Evolutionary conservation across 2,888 invertebrate species (phyloP), one percentile per base, ranked within the genome.

Genomic region (Melitaea athalia): DNA sequence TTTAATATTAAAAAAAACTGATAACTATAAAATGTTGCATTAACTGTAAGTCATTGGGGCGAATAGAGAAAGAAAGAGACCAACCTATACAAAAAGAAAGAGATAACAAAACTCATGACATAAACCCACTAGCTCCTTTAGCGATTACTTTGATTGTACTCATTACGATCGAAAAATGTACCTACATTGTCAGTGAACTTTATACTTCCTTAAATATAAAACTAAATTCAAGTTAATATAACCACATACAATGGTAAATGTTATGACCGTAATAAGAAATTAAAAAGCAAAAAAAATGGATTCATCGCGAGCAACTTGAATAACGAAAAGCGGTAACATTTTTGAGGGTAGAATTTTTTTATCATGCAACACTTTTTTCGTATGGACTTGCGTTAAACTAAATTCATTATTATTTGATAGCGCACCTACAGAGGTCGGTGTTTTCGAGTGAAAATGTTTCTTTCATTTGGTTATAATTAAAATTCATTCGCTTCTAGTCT

Each of bases 351-450:
- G 59, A 59, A 64, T 50, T 64, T 49, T 64, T 64, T 49, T 59
- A 59, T 49, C 31, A n/a, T 31, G 11, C 42, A 17, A 42, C 31
- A 12, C 17, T 57, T 59, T 64, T 38, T 64, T 50, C 33, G 17
- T 14, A 31, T 5, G 15, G 17, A 43, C 57, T 59, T 59, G 24
- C 59, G 38, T 59, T 17, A 50, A 50, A 64, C 59, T 59, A 59
- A 59, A 64, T 59, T 64, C 59, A 64, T 64, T 57, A 64, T 64
- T 57, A 57, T 64, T 64, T 64, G 49, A 15, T 14, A 50, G 59
- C 49, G 33, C 38, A 38, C 17, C 47, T 59, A 38, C 17, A 11
- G 12, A 38, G 24, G 47, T 38, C 17, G 10, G 3, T 49, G 14
- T 64, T 57, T 55, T 33, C 10, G 15, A 15, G 15, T 38, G 10